phyloP scores from a whole-genome alignment of 1,140 invertebrate genomes.

The Meloidogyne chitwoodi region DNA sequence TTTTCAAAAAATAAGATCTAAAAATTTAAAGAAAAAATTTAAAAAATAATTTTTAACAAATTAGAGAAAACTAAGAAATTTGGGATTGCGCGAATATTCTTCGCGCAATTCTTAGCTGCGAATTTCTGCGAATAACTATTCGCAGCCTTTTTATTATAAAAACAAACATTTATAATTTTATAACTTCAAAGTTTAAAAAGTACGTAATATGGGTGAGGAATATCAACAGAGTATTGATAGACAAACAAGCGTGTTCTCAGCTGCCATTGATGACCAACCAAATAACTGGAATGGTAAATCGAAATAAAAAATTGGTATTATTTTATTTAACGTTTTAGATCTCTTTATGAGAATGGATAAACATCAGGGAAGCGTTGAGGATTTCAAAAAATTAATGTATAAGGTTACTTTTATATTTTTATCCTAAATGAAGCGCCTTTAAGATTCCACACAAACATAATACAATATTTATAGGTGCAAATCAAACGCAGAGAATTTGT shows the following conservation, averaged over 20 bases:
- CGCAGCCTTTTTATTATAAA: no score
- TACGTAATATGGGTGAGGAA: neutral
- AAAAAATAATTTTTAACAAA: no score
- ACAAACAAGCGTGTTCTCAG: neutral
- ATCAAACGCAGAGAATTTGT: constrained; percentile 27
- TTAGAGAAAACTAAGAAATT: no score
- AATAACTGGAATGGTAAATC: constrained; percentile 14
- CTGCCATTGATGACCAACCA: neutral
- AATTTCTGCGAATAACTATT: no score
- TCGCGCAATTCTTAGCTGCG: no score
- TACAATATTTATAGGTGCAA: constrained; percentile 30
- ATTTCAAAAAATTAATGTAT: constrained; percentile 41
- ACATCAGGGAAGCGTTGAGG: constrained; percentile 28
- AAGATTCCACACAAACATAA: neutral
- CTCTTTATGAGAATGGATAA: constrained; percentile 13
- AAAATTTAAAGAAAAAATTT: no score
- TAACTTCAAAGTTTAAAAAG: no score
- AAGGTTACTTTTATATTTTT: constrained; percentile 23
- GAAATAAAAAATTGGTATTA: neutral
- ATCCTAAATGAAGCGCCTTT: neutral
- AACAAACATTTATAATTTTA: no score
- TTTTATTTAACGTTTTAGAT: neutral
- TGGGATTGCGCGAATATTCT: no score
- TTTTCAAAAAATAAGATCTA: no score
- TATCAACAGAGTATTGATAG: neutral